Evolutionary conservation across 2,888 invertebrate genomes (phyloP).

Genomic region (Aporophyla nigra): DNA sequence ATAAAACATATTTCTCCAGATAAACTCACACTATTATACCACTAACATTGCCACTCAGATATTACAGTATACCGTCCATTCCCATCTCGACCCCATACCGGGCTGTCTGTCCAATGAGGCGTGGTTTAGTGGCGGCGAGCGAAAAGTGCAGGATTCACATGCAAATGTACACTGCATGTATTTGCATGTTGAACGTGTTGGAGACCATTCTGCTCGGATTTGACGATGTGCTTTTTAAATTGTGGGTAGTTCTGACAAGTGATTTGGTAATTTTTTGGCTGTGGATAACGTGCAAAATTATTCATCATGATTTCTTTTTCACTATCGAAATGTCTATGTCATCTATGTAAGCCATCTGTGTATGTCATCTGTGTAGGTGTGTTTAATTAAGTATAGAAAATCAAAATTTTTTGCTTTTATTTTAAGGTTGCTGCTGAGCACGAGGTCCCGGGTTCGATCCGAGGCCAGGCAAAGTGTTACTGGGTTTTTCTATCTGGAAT

Average conservation of each 20-base stretch:
- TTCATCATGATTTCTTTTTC: background rate
- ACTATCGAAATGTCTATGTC: background rate
- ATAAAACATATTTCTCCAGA: background rate
- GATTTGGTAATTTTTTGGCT: conserved; percentile 19
- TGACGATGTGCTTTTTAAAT: conserved; percentile 46
- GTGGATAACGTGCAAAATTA: too few species aligned
- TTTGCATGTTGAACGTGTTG: conserved; percentile 74
- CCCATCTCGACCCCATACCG: conserved; percentile 16
- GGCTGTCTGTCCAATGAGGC: conserved; percentile 57
- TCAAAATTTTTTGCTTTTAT: too few species aligned
- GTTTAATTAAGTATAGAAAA: too few species aligned
- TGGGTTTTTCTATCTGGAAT: too few species aligned
- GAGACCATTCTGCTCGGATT: conserved; percentile 49
- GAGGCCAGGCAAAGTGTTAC: too few species aligned
- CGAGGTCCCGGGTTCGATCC: too few species aligned
- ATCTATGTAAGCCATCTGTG: too few species aligned
- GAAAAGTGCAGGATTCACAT: conserved; percentile 76
- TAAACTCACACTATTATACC: too few species aligned
- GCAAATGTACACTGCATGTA: conserved; percentile 71
- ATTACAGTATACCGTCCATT: background rate
- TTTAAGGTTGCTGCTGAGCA: too few species aligned
- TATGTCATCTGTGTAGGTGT: too few species aligned
- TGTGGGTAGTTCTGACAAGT: conserved; percentile 8
- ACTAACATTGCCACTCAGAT: background rate
- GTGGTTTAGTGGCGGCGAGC: conserved; percentile 36